phyloP scores from a whole-genome alignment of 2,797 vertebrate genomes.

The Gymnodraco acuticeps region DNA sequence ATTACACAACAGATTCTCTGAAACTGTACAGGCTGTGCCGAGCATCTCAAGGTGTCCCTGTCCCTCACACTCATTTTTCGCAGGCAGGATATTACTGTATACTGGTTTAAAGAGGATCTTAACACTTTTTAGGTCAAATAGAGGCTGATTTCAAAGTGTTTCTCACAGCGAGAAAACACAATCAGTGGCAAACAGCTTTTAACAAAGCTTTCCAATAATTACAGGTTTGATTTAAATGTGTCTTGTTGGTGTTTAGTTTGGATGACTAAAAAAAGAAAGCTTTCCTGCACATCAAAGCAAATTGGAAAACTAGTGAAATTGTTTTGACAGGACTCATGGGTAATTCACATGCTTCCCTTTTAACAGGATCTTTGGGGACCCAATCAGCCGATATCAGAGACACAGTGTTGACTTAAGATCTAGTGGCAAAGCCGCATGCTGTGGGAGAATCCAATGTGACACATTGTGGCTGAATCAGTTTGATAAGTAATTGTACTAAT shows the following conservation, averaged over 20 bases:
- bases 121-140: not conserved
- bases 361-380: conserved; percentile 42
- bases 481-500: conserved; percentile 40
- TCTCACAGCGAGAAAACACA: not conserved
- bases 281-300: conserved; percentile 59
- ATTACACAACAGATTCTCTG: conserved; percentile 39
- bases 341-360: conserved; percentile 53
- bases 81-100: not conserved
- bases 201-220: conserved; percentile 25
- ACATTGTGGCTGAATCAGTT: conserved; percentile 32
- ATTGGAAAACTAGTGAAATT: conserved; percentile 51
- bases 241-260: conserved; percentile 20
- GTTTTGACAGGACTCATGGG: conserved; percentile 62
- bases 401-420: conserved; percentile 21
- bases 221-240: conserved; percentile 29
- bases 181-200: conserved; percentile 9
- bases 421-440: not conserved
- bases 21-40: conserved; percentile 30
- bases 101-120: not conserved
- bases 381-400: conserved; percentile 34
- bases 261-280: conserved; percentile 34
- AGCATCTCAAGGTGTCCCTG: conserved; percentile 51
- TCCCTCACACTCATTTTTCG: conserved; percentile 29
- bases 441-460: conserved; percentile 5
- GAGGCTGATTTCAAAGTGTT: not conserved